phyloP scores from a whole-genome alignment of 2,113 vertebrate genomes.

The Brachyhypopomus occidentalis region DNA sequence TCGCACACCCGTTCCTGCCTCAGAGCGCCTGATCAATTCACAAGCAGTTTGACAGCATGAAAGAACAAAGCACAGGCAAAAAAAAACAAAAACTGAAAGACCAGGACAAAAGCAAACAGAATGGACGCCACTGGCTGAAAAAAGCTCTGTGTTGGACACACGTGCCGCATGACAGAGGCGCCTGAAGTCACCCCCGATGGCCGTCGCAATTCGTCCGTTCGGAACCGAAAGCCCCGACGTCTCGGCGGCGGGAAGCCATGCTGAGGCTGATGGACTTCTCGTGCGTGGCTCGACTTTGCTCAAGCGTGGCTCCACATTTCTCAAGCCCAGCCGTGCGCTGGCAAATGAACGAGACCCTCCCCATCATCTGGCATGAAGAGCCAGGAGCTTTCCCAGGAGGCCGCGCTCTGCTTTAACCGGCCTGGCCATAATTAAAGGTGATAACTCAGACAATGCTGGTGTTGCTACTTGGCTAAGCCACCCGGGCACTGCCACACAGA shows the following conservation, averaged over 20 bases:
- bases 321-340: too few species aligned
- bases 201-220: constrained; percentile 68
- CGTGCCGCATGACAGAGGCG: constrained; percentile 14
- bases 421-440: constrained; percentile 34
- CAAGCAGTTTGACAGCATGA: constrained; percentile 73
- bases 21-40: constrained; percentile 81
- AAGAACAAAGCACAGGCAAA: constrained; percentile 56
- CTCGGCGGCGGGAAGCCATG: constrained; percentile 62
- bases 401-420: constrained; percentile 18
- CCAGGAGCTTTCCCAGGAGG: neutral
- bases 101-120: constrained; percentile 1
- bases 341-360: constrained; percentile 41
- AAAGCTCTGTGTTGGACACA: constrained; percentile 61
- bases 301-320: too few species aligned
- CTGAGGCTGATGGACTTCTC: constrained; percentile 39
- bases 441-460: neutral
- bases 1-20: constrained; percentile 86
- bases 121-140: constrained; percentile 75
- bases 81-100: constrained; percentile 29
- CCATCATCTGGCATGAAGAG: constrained; percentile 29
- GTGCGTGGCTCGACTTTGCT: constrained; percentile 38
- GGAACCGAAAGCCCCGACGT: constrained; percentile 78
- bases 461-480: neutral
- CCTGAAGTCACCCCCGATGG: neutral
- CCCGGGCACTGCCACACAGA: too few species aligned